Base-by-base conservation (phyloP, 1,140 invertebrate genomes). In the Oryzaephilus surinamensis region DNA sequence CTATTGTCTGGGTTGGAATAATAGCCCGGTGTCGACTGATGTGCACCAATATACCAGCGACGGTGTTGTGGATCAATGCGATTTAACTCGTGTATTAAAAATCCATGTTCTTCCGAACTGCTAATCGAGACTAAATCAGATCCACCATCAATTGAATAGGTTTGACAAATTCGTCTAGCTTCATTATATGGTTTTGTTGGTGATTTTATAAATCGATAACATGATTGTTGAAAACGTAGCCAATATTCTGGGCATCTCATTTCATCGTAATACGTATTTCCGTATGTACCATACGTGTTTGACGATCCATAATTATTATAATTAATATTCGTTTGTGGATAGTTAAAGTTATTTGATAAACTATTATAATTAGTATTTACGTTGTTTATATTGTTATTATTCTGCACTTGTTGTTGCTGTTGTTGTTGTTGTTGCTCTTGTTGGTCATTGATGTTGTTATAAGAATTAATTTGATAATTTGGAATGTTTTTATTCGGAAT, bases 141-240 rank as follows among this genome's bases (percentile, higher is more conserved):
- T 50, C 82, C 81, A 59, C 79, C 87, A 61, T 60, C 56, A 17
- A 46, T 39, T 13, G 50, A 38, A 24, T 50, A 58, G 2, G 57
- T 51, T 51, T 81, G 75, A 61, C 90, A 94, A 41, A 85, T 81
- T 54, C 72, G 74, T 46, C 77, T 72, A 3, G 88, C 87, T 51
- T 89, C 84, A 39, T 80, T 76, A 52, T 85, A 72, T 15, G 74
- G 73, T 38, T 79, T 77, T 31, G 79, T 65, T 1, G 88, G 87
- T 15, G 85, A 90, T 50, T 87, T 84, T 2, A 89, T 83, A 55
- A 93, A 93, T 28, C 84, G 72, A 60, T 90, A 93, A 64, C 90
- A 94, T 0, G 78, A 78, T 30, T 80, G 72, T 44, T 78, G 70
- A 55, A 73, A 86, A 10, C 70, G 70, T 15, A 80, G 64, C 89